Base-by-base conservation (phyloP, 2,113 vertebrate genomes). In the Phylloscopus whistleri region DNA sequence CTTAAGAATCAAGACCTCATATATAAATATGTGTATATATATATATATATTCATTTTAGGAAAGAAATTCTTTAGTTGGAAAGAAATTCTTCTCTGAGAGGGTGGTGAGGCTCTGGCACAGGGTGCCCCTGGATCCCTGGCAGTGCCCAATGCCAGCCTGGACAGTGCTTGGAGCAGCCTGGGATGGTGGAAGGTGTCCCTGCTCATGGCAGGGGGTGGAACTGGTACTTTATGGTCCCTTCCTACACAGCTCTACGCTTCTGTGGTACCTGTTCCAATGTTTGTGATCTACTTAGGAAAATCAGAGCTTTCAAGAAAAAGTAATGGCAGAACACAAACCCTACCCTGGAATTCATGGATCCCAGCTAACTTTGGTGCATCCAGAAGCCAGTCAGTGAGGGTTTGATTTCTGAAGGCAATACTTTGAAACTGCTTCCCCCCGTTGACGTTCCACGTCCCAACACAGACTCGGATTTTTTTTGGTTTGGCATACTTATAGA, bases 381-480 rank as follows among this genome's bases (percentile, higher is more conserved):
- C 99, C 28, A 99, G 95, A 60, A 99, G 98, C 99, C 99, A 99
- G 97, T 99, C 99, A 30, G 99, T 99, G 73, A 99, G 99, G 1
- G 99, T 99, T 96, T 99, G 99, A 94, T 99, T 99, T 95, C 99
- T 98, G 96, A 99, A 99, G 33, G 99, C 99, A 58, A 99, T 99
- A 84, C 99, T 99, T 88, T 99, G 98, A 88, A 99, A 99, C 92
- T 99, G 99, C 96, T 99, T 99, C 20, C 99, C 99, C 0, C 99
- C 99, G 2, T 99, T 99, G 37, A 99, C 99, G 0, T 99, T 99
- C 99, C 99, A 99, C 1, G 99, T 99, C 63, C 99, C 99, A 1
- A 98, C 98, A 6, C 99, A 98, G 41, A 99, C 98, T 16, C 99
- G 96, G 70, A 99, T 98, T 88, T 98, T 98, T 94, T 98, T 98